Percentiles rank a stretch among this genome's conserved stretches.
Evolutionary conservation across 2,888 invertebrate genomes (phyloP).

Genomic region (Hirtodrosophila duncani): DNA sequence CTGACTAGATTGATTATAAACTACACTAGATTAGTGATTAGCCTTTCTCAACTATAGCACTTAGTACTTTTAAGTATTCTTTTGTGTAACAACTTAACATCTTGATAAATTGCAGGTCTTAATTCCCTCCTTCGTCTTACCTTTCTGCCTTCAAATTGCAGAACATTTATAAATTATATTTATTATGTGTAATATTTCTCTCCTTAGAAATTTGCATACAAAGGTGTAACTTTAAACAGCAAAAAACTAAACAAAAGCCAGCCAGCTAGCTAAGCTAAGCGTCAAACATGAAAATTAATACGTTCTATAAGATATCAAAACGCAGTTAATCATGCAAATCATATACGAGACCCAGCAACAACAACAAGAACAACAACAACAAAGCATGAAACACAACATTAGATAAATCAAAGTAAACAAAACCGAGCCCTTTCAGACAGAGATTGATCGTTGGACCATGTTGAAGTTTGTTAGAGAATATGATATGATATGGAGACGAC

Average conservation of each 20-base stretch:
- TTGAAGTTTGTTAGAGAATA: too few relatives aligned
- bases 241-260: slow-evolving; percentile 4
- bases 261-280: slow-evolving; percentile 35
- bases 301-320: slow-evolving; percentile 29
- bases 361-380: slow-evolving; percentile 5
- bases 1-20: too few relatives aligned
- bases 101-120: too few relatives aligned
- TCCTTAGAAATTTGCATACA: slow-evolving; percentile 49
- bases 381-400: slow-evolving; percentile 20
- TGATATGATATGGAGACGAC: too few relatives aligned
- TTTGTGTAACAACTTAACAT: too few relatives aligned
- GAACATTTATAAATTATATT: slow-evolving; percentile 3
- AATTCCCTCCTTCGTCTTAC: too few relatives aligned
- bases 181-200: slow-evolving; percentile 2
- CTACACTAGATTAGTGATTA: too few relatives aligned
- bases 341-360: slow-evolving; percentile 22
- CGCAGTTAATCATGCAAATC: slow-evolving; percentile 60
- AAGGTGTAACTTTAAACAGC: slow-evolving; percentile 31
- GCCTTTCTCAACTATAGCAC: too few relatives aligned
- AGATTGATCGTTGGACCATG: too few relatives aligned
- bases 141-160: too few relatives aligned
- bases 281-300: slow-evolving; percentile 51
- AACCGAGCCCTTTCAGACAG: background rate
- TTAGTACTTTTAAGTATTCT: too few relatives aligned
- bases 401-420: slow-evolving; percentile 5